Evolutionary conservation across 2,113 vertebrate species (phyloP).

Genomic region (Muscicapa adusta): DNA sequence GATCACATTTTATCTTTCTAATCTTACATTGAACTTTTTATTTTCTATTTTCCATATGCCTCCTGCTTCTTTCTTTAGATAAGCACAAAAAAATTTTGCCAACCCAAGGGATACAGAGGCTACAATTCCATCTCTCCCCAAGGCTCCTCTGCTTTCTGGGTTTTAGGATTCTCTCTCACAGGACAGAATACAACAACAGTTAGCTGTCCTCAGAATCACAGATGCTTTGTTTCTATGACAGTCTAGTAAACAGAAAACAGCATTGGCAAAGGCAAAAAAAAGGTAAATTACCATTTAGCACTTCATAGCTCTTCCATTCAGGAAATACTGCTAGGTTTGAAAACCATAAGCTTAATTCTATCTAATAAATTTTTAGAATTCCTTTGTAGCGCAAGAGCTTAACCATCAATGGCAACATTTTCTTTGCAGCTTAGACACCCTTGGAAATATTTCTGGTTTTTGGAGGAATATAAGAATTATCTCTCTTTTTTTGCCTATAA

Average conservation of each 20-base stretch:
- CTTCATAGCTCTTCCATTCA: neutral
- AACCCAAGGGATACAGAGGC: neutral
- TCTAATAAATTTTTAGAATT: neutral
- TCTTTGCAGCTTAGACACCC: neutral
- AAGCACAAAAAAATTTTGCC: neutral
- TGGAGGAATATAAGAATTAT: neutral
- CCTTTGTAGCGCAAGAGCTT: neutral
- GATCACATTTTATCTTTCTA: neutral
- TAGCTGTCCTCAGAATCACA: neutral
- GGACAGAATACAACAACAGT: rapidly evolving
- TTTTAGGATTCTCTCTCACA: neutral
- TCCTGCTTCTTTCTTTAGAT: neutral
- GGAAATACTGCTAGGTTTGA: neutral
- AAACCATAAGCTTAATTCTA: neutral
- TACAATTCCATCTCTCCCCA: neutral
- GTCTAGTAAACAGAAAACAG: neutral
- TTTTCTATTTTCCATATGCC: neutral
- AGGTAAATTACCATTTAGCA: neutral
- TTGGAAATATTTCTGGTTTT: neutral
- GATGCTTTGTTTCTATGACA: neutral
- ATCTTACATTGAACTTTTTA: neutral
- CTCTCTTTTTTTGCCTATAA: neutral
- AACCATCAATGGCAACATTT: neutral
- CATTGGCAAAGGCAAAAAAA: neutral
- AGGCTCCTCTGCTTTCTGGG: neutral